Base-by-base conservation (phyloP, 1,140 invertebrate genomes). In the Caenorhabditis briggsae region DNA sequence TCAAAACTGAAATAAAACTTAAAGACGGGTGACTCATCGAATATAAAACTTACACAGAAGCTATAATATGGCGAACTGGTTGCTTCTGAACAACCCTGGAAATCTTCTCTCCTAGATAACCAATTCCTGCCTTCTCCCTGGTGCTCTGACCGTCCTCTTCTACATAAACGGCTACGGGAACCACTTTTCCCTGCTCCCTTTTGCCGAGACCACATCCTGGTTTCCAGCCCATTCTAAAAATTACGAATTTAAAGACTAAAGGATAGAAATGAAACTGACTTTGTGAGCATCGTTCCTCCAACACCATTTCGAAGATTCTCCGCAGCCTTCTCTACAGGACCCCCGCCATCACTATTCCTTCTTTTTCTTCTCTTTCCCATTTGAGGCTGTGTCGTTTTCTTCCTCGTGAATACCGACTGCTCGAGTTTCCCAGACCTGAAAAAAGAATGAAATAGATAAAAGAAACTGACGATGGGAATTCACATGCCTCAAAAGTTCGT, bases 191-290 rank as follows among this genome's bases (percentile, higher is more conserved):
- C 88, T 90, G 33, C 85, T 86, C 82, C 9, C 86, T 82, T 61
- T 82, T 90, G n/a, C 94, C 94, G 11, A 95, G 88, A 59, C 94
- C 94, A 84, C 92, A 64, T 8, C 94, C 94, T 82, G 94, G 93
- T 65, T 90, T 92, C 94, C 94, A 95, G 3, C 94, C 94, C 82
- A 94, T 93, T 82, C 93, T 93, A 90, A 94, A 93, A 33, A 33
- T 33, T 90, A 94, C 84, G 55, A 82, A 82, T 1, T 18, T 16
- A 33, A 55, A 50, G 2, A 12, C n/a, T 82, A 82, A 25, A 16
- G 2, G 2, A 55, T 64, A 61, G 6, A 58, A 3, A 61, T 16
- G 33, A 41, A 25, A 46, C 5, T 84, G 41, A 78, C 85, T 56
- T 87, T 7, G 53, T 18, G 43, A 84, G 33, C 53, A 85, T 46